Conservation (phyloP, 2,113 vertebrate species). For the Forbesichthys papilliferus region DNA sequence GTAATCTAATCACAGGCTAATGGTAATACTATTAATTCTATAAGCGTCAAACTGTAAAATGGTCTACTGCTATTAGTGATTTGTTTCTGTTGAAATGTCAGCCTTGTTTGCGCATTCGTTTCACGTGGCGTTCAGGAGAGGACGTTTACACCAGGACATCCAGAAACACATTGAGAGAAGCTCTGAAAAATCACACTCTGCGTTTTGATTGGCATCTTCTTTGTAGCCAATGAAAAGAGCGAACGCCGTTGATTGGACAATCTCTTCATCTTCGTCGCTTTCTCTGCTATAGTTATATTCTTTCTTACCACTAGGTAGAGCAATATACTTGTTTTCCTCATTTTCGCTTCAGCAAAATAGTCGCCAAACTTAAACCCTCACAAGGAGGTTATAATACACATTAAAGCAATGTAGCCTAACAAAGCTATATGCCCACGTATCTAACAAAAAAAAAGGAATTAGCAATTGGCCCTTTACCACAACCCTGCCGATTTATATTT, state of each 20-base stretch:
- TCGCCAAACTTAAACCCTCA: not conserved
- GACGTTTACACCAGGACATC: conserved; percentile 21
- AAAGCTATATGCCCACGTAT: conserved; percentile 14
- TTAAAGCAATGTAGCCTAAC: conserved; percentile 28
- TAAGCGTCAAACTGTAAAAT: not conserved
- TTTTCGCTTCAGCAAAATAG: not conserved
- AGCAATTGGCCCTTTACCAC: not conserved
- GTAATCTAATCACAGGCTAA: too few species aligned
- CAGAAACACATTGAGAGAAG: conserved; percentile 20
- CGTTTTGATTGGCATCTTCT: conserved; percentile 62
- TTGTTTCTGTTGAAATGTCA: not conserved
- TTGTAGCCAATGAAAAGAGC: conserved; percentile 60
- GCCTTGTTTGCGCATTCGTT: not conserved
- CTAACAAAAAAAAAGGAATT: too few species aligned
- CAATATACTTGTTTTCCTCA: conserved; percentile 15
- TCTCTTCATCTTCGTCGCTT: conserved; percentile 8
- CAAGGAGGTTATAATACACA: not conserved
- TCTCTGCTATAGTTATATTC: not conserved
- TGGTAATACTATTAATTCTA: not conserved
- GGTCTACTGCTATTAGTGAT: not conserved
- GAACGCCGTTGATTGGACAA: conserved; percentile 50
- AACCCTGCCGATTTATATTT: conserved; percentile 10
- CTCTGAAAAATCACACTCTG: conserved; percentile 1
- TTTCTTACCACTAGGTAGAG: conserved; percentile 43
- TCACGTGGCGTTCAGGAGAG: not conserved